Evolutionary conservation across 2,888 invertebrate genomes (phyloP).

Genomic region (Phengaris arion): DNA sequence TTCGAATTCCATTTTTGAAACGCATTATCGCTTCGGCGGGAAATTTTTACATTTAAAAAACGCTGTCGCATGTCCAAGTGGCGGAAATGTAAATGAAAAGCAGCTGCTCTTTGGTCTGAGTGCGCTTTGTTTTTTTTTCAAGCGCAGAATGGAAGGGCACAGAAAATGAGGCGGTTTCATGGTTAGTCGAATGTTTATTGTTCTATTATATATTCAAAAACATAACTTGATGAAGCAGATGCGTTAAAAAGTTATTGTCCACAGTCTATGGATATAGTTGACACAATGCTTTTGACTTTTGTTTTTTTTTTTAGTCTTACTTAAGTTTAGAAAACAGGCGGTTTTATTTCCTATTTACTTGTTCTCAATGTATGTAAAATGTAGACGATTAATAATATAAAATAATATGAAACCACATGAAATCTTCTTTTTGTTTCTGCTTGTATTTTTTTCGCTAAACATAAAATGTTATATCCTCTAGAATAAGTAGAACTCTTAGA

Average conservation of each 20-base stretch:
- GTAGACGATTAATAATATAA: too few species aligned
- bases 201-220: slow-evolving; percentile 31
- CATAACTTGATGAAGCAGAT: neutral
- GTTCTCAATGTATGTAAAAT: too few species aligned
- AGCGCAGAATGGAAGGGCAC: slow-evolving; percentile 68
- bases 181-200: slow-evolving; percentile 62
- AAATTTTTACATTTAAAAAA: slow-evolving; percentile 39
- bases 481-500: neutral
- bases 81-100: slow-evolving; percentile 61
- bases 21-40: slow-evolving; percentile 39
- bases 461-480: too few species aligned
- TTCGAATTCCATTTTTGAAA: slow-evolving; percentile 57
- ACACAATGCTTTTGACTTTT: neutral
- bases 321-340: neutral
- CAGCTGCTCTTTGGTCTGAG: slow-evolving; percentile 56
- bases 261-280: neutral
- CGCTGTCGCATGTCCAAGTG: slow-evolving; percentile 50
- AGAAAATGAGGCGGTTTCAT: slow-evolving; percentile 73
- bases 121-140: slow-evolving; percentile 55
- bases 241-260: slow-evolving; percentile 18
- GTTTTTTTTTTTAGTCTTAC: neutral
- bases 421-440: neutral
- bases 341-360: neutral
- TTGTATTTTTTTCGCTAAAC: neutral
- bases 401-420: neutral